Base-by-base conservation (phyloP, 2,797 vertebrate species). In the Balearica regulorum region DNA sequence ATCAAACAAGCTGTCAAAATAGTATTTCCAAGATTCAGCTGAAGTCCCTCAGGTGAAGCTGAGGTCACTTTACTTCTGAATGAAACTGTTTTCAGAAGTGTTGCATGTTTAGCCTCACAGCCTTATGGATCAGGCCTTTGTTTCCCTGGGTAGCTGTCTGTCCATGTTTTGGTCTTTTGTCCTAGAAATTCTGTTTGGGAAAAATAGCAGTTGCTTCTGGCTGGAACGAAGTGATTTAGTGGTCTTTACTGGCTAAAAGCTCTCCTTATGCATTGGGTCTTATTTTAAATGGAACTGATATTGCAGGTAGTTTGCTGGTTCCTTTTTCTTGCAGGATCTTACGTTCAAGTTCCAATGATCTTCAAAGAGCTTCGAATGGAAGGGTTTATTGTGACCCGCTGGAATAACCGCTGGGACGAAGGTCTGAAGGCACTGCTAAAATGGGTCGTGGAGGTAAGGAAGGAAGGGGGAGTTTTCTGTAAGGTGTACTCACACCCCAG, bases 311-410 rank as follows among this genome's bases (percentile, higher is more conserved):
- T 94, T 81, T 90, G 17, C n/a, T 86, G 21, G 7, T 92, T 90
- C 13, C 12, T 92, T 72, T 68, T 20, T 83, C 66, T 93, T 95
- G 41, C 78, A 99, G 99, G 98, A 7, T 97, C 95, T 18, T 99
- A 94, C 9, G 39, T 97, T 26, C 98, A 98, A 43, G 0, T 96
- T 20, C 90, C 70, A 15, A 92, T 99, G 79, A 95, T 99, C 84
- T 55, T 98, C 24, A 98, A 98, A 76, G 95, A 99, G 60, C 97
- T 99, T n/a, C 97, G 31, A 43, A 98, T 99, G 97, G 98, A 99
- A 95, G 99, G 98, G 22, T 99, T 99, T 96, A 0, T 99, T 16
- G 92, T 98, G 28, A 6, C 0, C 51, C 97, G 97, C 70, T 99
- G 99, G 99, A 68, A 61, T 15, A 81, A 98, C 41, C 98, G 96